Conservation (phyloP, 2,113 vertebrate genomes). For the Equus quagga region DNA sequence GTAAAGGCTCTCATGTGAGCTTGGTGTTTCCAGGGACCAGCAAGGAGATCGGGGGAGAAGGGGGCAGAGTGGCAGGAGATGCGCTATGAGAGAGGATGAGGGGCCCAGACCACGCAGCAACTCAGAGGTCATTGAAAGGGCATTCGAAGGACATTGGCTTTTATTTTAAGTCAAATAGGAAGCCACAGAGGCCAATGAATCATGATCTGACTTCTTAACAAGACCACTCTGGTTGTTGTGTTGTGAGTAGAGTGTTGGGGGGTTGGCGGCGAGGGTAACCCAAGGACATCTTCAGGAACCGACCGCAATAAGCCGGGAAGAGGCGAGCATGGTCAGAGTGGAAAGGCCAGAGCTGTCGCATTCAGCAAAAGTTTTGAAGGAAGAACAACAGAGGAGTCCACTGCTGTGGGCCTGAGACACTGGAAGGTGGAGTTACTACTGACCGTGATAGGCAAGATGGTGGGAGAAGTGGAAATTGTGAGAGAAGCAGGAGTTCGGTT, state of each 20-base stretch:
- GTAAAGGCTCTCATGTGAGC: too few species aligned
- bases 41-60: neutral
- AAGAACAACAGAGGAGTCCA: neutral
- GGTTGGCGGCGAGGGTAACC: fast-evolving
- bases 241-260: neutral
- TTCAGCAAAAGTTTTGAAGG: neutral
- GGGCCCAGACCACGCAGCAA: neutral
- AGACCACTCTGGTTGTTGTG: neutral
- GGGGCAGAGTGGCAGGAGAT: neutral
- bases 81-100: too few species aligned
- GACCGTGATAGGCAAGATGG: neutral
- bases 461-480: neutral
- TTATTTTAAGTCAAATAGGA: neutral
- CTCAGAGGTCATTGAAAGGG: neutral
- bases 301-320: too few species aligned
- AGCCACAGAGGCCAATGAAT: neutral
- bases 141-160: fast-evolving
- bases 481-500: neutral
- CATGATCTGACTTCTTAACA: neutral
- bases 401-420: neutral
- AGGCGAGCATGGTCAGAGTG: neutral
- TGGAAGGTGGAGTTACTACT: neutral
- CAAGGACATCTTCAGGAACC: neutral
- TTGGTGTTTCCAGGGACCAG: neutral
- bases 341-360: neutral